phyloP scores from a whole-genome alignment of 2,888 invertebrate genomes.

The Muschampia plurimacula region DNA sequence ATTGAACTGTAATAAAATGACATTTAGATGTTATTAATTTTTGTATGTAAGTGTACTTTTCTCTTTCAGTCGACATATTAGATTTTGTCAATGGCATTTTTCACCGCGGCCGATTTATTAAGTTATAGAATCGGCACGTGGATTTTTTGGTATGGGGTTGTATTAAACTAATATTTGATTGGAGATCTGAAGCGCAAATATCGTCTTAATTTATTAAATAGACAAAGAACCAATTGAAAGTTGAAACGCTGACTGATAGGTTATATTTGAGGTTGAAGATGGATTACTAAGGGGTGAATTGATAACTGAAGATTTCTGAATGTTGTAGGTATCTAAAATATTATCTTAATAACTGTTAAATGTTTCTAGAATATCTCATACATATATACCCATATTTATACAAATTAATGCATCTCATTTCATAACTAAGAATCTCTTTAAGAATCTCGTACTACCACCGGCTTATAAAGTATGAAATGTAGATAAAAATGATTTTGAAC shows the following conservation, averaged over 20 bases:
- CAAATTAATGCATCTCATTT: too few species aligned
- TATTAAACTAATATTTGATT: slow-evolving; percentile 16
- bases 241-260: background rate
- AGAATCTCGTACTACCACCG: too few species aligned
- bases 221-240: too few species aligned
- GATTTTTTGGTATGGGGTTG: slow-evolving; percentile 9
- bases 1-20: slow-evolving; percentile 82
- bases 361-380: too few species aligned
- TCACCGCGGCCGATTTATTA: slow-evolving; percentile 5
- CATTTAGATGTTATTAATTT: slow-evolving; percentile 72
- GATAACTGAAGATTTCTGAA: too few species aligned
- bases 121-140: slow-evolving; percentile 11
- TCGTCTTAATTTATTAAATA: background rate
- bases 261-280: background rate
- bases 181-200: background rate
- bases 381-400: too few species aligned
- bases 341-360: too few species aligned
- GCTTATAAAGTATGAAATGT: too few species aligned
- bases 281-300: background rate
- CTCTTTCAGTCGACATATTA: slow-evolving; percentile 44
- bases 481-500: too few species aligned
- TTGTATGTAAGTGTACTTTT: slow-evolving; percentile 50
- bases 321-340: too few species aligned
- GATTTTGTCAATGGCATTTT: slow-evolving; percentile 31
- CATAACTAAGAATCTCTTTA: too few species aligned